These are phyloP conservation scores for Caenorhabditis inopinata DNA, from an alignment of 1,140 invertebrate genomes.

Conservation along the genomic window DNA sequence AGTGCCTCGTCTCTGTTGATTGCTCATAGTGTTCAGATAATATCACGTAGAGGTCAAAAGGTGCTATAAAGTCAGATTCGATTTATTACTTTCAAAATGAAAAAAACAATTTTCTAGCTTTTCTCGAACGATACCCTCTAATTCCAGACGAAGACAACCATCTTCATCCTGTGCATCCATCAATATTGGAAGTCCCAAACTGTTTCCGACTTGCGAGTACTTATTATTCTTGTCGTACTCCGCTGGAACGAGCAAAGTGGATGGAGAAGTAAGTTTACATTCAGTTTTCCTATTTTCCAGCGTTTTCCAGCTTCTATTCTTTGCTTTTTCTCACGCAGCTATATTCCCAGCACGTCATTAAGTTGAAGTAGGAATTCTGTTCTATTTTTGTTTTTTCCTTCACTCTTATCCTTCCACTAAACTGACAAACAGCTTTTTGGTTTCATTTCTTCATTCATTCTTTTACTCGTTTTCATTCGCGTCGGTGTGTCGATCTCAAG, in stretches of 20 bases:
- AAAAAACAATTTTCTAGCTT: neutral
- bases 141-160: constrained; percentile 48
- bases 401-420: neutral
- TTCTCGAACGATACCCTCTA: no score
- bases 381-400: neutral
- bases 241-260: constrained; percentile 56
- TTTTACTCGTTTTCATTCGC: neutral
- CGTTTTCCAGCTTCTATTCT: no score
- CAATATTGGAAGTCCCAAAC: constrained; percentile 57
- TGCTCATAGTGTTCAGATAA: neutral
- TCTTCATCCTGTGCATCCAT: constrained; percentile 62
- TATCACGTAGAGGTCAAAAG: neutral
- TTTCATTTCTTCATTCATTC: neutral
- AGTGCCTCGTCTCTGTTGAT: neutral
- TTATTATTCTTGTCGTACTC: constrained; percentile 58
- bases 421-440: neutral
- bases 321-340: neutral
- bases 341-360: neutral
- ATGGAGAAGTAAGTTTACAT: constrained; percentile 60
- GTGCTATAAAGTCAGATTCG: neutral
- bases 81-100: neutral
- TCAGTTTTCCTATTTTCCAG: neutral
- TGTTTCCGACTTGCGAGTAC: constrained; percentile 59
- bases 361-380: neutral
- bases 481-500: neutral